phyloP scores from a whole-genome alignment of 2,113 vertebrate species.

The Cyphomyrus discorhynchus region DNA sequence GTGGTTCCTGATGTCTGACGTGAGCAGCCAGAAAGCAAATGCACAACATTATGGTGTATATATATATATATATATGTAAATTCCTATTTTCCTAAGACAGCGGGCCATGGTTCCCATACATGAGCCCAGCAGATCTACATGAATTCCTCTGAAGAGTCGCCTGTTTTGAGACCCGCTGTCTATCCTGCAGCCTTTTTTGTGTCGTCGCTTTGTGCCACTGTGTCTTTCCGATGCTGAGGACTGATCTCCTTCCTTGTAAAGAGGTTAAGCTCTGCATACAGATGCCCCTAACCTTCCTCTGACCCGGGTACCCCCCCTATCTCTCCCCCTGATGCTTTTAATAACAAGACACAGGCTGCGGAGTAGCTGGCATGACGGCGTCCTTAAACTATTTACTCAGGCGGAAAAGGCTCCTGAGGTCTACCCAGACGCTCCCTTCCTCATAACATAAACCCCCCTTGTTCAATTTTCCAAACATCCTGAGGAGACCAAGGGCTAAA shows the following conservation, averaged over 20 bases:
- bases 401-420: constrained; percentile 34
- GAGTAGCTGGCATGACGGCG: not conserved
- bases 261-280: not conserved
- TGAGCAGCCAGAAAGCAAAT: not conserved
- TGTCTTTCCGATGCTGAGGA: constrained; percentile 41
- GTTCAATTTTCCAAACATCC: constrained; percentile 33
- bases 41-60: not conserved
- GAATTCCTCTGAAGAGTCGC: constrained; percentile 15
- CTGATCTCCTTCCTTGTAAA: not conserved
- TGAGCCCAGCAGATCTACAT: constrained; percentile 4
- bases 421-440: constrained; percentile 15
- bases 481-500: constrained; percentile 40
- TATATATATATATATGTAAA: no score
- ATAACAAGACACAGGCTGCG: constrained; percentile 21
- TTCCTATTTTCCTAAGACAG: not conserved
- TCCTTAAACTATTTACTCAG: constrained; percentile 48
- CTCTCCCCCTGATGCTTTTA: constrained; percentile 10
- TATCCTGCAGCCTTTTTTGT: constrained; percentile 10
- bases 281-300: not conserved
- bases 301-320: not conserved
- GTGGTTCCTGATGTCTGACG: not conserved
- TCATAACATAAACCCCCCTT: constrained; percentile 37
- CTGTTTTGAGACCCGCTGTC: not conserved
- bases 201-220: constrained; percentile 11
- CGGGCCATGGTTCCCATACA: not conserved